A percentile compares a stretch with the other conserved stretches of the same genome.
phyloP scores from a whole-genome alignment of 2,113 vertebrate species.

The Entomyzon cyanotis region DNA sequence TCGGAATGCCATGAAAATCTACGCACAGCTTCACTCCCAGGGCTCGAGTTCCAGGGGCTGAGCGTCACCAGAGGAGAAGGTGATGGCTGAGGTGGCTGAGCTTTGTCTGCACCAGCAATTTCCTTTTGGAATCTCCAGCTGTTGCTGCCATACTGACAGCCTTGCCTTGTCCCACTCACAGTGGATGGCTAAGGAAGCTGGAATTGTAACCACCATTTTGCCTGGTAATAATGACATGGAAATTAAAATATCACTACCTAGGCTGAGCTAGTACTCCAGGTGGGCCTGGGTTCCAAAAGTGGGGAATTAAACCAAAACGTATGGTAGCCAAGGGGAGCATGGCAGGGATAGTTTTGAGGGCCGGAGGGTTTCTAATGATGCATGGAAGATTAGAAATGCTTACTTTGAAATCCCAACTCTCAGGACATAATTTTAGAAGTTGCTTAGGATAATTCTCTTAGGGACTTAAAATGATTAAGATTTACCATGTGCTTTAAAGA shows the following conservation, averaged over 20 bases:
- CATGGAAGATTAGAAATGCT: conserved; percentile 51
- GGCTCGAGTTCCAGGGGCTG: background rate
- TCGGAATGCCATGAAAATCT: conserved; percentile 11
- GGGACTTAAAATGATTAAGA: conserved; percentile 58
- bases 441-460: conserved; percentile 60
- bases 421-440: conserved; percentile 61
- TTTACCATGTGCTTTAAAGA: conserved; percentile 50
- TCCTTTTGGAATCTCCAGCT: background rate
- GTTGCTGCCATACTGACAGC: background rate
- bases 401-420: conserved; percentile 48
- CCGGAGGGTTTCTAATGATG: conserved; percentile 38
- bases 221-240: background rate
- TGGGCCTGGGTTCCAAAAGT: background rate
- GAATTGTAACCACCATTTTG: background rate
- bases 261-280: background rate
- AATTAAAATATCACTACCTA: background rate
- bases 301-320: background rate
- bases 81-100: background rate
- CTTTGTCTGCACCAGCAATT: background rate
- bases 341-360: conserved; percentile 7
- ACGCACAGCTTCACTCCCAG: background rate
- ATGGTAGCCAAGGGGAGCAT: background rate
- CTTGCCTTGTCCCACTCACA: background rate
- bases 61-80: background rate
- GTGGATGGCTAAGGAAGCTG: background rate